Conservation (phyloP, 2,888 invertebrate species). For the Mystacides longicornis region DNA sequence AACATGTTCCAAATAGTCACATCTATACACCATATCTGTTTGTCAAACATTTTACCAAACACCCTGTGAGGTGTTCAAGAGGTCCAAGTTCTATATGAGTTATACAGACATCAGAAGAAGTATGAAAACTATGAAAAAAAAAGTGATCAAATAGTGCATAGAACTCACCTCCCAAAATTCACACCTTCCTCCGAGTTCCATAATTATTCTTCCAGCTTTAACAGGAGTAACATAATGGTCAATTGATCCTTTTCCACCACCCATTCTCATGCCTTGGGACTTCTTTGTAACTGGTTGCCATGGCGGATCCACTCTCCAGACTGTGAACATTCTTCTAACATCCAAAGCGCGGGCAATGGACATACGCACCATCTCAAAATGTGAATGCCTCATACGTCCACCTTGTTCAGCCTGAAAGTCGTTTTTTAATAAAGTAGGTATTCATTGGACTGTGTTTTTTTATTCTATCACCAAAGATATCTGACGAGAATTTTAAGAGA, state of each 20-base stretch:
- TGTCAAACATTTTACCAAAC: no score
- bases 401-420: constrained; percentile 69
- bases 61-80: no score
- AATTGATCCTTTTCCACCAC: constrained; percentile 92
- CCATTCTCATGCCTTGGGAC: constrained; percentile 87
- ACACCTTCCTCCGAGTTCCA: constrained; percentile 89
- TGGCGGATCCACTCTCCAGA: constrained; percentile 90
- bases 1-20: no score
- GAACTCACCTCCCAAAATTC: constrained; percentile 68
- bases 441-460: no score
- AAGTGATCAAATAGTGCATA: no score
- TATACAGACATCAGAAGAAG: background rate
- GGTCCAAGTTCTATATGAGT: no score
- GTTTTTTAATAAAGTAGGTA: no score
- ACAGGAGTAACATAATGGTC: constrained; percentile 94
- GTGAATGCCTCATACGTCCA: constrained; percentile 70
- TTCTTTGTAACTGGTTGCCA: constrained; percentile 94
- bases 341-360: constrained; percentile 73
- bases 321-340: constrained; percentile 76
- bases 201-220: constrained; percentile 79
- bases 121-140: no score
- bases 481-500: no score
- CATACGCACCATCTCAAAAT: constrained; percentile 84
- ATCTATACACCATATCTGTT: no score
- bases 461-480: no score